A percentile compares a stretch with the other conserved stretches of the same genome.
These are phyloP conservation scores for Actenoides lindsayi DNA, from an alignment of 2,113 vertebrate species.

Conservation along the genomic window DNA sequence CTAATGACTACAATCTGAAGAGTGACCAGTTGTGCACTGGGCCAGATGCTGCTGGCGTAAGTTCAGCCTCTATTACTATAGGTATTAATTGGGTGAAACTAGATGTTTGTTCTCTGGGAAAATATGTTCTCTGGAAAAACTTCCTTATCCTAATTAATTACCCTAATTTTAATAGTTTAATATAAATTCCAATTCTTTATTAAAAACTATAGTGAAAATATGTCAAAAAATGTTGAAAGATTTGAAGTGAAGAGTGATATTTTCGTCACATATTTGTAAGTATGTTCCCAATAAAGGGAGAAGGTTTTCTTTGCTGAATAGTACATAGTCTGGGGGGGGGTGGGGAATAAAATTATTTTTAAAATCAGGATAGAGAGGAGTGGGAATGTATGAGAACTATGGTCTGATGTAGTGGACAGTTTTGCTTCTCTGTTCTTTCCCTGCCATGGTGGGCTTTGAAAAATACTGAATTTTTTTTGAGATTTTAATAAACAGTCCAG, in stretches of 20 bases:
- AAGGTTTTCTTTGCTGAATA: not conserved
- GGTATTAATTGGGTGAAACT: not conserved
- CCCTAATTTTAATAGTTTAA: not conserved
- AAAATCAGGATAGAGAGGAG: not conserved
- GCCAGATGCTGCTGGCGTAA: not conserved
- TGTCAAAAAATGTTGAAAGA: not conserved
- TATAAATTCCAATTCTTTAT: not conserved
- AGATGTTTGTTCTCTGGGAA: not conserved
- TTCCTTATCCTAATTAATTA: not conserved
- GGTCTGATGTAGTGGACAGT: not conserved
- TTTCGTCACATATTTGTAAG: not conserved
- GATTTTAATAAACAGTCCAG: slow-evolving; percentile 48
- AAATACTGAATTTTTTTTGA: not conserved
- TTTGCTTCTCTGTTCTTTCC: not conserved
- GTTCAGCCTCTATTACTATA: not conserved
- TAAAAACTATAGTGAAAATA: not conserved
- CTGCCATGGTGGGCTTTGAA: not conserved
- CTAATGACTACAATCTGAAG: not conserved
- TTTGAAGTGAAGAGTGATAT: not conserved
- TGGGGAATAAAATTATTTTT: no score
- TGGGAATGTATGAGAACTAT: not conserved
- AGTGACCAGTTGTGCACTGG: not conserved
- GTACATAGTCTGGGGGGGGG: not conserved
- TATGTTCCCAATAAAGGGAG: not conserved
- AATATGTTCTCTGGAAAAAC: not conserved